phyloP scores from a whole-genome alignment of 2,888 invertebrate species.

The Beris chalybata region DNA sequence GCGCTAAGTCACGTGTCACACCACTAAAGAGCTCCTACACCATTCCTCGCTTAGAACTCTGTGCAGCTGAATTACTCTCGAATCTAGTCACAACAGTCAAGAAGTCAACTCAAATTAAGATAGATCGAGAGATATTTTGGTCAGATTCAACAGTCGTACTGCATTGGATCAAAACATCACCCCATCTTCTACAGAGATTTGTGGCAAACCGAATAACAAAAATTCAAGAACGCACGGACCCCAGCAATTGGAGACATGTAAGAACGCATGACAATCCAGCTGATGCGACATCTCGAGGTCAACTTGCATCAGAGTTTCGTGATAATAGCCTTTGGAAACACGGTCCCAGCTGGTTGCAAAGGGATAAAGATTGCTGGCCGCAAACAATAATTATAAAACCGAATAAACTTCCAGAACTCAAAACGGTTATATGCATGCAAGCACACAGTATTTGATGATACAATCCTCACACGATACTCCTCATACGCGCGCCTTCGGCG shows the following conservation, averaged over 20 bases:
- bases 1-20: neutral
- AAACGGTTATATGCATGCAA: too few species aligned
- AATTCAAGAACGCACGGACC: neutral
- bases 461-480: too few species aligned
- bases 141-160: neutral
- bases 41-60: neutral
- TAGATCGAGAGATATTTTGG: neutral
- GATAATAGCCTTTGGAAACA: neutral
- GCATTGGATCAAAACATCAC: neutral
- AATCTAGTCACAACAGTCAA: neutral
- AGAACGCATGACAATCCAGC: slow-evolving; percentile 8
- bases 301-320: neutral
- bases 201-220: neutral
- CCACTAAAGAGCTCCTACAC: neutral
- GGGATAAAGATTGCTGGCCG: too few species aligned
- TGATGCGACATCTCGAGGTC: neutral
- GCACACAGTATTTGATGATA: too few species aligned
- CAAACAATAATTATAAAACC: too few species aligned
- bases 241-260: neutral
- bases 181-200: neutral
- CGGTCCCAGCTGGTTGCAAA: neutral
- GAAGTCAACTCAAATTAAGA: neutral
- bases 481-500: too few species aligned
- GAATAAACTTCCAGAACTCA: too few species aligned
- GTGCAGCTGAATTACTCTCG: neutral